Base-by-base conservation (phyloP, 2,888 invertebrate genomes). In the Eupithecia tripunctaria region DNA sequence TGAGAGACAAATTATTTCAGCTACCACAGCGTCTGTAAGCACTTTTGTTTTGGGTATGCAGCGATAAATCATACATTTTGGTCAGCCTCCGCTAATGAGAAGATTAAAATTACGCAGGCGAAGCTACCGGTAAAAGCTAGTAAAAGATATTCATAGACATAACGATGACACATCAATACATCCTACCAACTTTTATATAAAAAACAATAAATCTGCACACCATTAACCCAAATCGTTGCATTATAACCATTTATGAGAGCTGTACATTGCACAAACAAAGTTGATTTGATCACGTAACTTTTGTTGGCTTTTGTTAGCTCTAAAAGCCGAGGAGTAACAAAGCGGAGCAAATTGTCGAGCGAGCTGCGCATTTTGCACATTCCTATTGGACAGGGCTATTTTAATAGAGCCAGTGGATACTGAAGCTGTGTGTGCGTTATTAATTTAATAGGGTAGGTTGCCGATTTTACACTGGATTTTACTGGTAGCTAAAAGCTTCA, bases 281-380 rank as follows among this genome's bases (percentile, higher is more conserved):
- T 73, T 73, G 36, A 69, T 69, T 73, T 66, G 51, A 69, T 67
- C 36, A 47, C 43, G 27, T 32, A 32, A 15, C 36, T 60, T 63
- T 36, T 63, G 32, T 36, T 60, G 60, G 69, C 56, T 69, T 63
- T 47, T 62, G 51, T 67, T 21, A 27, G 63, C 67, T 73, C 41
- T 67, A 62, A 73, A 60, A 74, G 74, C 68, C 29, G 25, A 67
- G 4, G 64, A 47, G 65, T 71, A 74, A 68, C 74, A 74, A 74
- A 68, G 70, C 74, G 65, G 12, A 21, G 65, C 70, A 65, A 70
- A 68, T 71, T 70, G 68, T 65, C 64, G 70, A 74, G 60, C 68
- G 64, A 56, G 21, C 56, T 62, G 63, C 38, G 43, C 63, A 59
- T 38, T 66, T 36, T 62, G 63, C 38, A 56, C 63, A 59, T 60